Evolutionary conservation across 2,888 invertebrate species (phyloP).

Genomic region (Calliopum simillimum): DNA sequence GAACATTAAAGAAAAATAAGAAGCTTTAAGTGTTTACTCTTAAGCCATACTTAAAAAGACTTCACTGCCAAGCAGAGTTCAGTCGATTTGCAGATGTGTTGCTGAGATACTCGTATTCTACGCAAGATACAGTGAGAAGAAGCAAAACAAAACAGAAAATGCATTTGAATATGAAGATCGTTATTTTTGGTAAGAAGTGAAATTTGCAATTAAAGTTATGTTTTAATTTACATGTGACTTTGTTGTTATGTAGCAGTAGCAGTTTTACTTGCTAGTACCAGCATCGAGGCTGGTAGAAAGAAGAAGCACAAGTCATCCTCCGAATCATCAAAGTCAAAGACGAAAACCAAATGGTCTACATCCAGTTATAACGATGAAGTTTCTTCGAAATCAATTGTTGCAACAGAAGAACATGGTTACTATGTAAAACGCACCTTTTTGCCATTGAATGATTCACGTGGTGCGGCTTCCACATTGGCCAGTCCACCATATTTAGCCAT

Average conservation of each 20-base stretch:
- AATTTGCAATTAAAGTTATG: neutral
- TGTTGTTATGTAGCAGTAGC: constrained; percentile 25
- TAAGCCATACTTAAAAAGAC: constrained; percentile 25
- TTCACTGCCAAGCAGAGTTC: constrained; percentile 7
- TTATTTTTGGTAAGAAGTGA: constrained; percentile 13
- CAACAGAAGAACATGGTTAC: constrained; percentile 61
- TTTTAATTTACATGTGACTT: constrained; percentile 5
- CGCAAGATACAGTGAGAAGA: neutral
- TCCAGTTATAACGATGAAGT: constrained; percentile 51
- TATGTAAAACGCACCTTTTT: constrained; percentile 60
- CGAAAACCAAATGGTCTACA: constrained; percentile 62
- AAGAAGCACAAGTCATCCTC: constrained; percentile 50
- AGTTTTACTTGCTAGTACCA: constrained; percentile 46
- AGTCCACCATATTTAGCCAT: constrained; percentile 60
- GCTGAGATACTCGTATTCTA: constrained; percentile 5
- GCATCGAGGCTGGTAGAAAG: constrained; percentile 52
- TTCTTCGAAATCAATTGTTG: constrained; percentile 49
- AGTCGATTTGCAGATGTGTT: constrained; percentile 23
- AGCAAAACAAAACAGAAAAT: neutral
- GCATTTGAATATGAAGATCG: constrained; percentile 11
- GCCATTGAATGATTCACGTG: constrained; percentile 40
- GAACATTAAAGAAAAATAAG: neutral
- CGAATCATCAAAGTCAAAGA: constrained; percentile 52
- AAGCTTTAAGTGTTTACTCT: neutral
- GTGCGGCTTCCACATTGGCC: constrained; percentile 34